A percentile compares a stretch with the other conserved stretches of the same genome.
Conservation (phyloP, 1,140 invertebrate species). For the Drosophila nasuta region DNA sequence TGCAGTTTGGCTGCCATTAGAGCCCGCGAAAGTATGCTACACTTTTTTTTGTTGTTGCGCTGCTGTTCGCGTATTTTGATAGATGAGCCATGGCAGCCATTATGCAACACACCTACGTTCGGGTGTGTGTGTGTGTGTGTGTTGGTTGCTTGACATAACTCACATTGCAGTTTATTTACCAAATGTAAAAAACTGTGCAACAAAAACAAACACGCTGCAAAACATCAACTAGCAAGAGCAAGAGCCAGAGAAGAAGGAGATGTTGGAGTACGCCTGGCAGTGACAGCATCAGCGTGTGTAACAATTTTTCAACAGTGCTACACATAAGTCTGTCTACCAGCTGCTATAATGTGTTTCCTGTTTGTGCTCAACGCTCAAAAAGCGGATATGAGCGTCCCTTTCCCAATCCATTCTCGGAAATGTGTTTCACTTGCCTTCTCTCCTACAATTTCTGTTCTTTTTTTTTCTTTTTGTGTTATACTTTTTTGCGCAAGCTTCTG, state of each 20-base stretch:
- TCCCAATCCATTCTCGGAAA: conserved; percentile 24
- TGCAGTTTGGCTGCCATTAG: conserved; percentile 47
- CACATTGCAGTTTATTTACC: conserved; percentile 79
- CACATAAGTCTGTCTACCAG: conserved; percentile 82
- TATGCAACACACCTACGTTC: conserved; percentile 57
- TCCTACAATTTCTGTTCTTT: conserved; percentile 13
- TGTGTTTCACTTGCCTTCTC: conserved; percentile 40
- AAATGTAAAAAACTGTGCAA: conserved; percentile 59
- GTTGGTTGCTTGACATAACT: conserved; percentile 73
- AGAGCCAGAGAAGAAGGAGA: conserved; percentile 46
- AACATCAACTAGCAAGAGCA: conserved; percentile 60
- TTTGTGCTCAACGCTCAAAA: conserved; percentile 79
- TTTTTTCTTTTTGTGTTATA: background rate
- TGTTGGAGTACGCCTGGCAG: conserved; percentile 57
- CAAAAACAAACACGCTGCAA: conserved; percentile 49
- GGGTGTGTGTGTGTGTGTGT: conserved; percentile 28
- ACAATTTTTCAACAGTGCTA: conserved; percentile 82
- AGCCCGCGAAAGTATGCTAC: conserved; percentile 69
- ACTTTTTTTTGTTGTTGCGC: conserved; percentile 55
- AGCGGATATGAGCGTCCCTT: conserved; percentile 71
- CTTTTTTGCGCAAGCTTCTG: conserved; percentile 4
- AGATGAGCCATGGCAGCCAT: conserved; percentile 78
- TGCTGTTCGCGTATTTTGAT: conserved; percentile 72
- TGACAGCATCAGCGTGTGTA: conserved; percentile 71
- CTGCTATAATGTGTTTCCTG: conserved; percentile 83